Conservation (phyloP, 2,113 vertebrate species). For the Chaetodon auriga region DNA sequence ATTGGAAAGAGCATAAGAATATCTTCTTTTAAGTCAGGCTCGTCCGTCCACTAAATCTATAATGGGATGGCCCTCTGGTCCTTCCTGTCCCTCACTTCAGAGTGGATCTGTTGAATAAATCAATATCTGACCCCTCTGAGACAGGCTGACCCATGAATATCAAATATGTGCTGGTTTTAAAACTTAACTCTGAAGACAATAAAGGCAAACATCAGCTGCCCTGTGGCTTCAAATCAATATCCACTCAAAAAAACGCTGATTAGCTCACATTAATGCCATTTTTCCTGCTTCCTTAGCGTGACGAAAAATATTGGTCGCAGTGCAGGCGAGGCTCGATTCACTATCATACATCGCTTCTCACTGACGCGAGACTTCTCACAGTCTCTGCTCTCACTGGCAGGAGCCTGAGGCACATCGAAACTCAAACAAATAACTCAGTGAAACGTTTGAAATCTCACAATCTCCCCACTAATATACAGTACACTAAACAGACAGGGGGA, state of each 20-base stretch:
- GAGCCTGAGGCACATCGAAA: constrained; percentile 7
- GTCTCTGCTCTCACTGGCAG: constrained; percentile 20
- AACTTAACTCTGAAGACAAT: constrained; percentile 28
- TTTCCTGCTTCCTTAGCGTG: neutral
- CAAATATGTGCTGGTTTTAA: constrained; percentile 15
- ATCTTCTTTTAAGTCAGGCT: constrained; percentile 3
- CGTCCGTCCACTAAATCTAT: neutral
- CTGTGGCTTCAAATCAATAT: constrained; percentile 51
- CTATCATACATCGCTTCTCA: constrained; percentile 28
- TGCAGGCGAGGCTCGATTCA: neutral
- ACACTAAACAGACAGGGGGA: neutral
- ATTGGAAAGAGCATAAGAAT: neutral
- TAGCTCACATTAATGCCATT: constrained; percentile 18
- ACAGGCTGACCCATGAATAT: constrained; percentile 36
- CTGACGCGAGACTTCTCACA: constrained; percentile 29
- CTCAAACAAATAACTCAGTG: constrained; percentile 12
- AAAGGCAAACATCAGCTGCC: constrained; percentile 18
- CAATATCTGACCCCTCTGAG: constrained; percentile 45
- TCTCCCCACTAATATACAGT: neutral
- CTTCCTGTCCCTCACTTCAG: constrained; percentile 26
- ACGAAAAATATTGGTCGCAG: constrained; percentile 19
- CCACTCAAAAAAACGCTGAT: constrained; percentile 19
- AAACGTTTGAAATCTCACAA: neutral
- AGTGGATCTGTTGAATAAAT: constrained; percentile 54
- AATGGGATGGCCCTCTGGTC: neutral